Base-by-base conservation (phyloP, 1,140 invertebrate species). In the Pseudomyrmex flavicornis region DNA sequence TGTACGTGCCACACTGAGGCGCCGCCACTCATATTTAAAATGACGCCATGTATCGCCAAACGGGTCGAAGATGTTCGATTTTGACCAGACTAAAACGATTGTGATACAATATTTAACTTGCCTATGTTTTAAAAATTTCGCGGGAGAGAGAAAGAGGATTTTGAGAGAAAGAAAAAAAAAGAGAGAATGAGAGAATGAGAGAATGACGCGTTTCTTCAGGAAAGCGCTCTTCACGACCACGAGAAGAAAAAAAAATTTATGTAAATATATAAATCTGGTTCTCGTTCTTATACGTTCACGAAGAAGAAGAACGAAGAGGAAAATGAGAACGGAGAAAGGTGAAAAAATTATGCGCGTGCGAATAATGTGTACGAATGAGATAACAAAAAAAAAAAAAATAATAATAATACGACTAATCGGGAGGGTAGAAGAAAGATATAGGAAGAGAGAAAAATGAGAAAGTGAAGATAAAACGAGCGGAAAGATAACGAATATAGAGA, bases 31-130 rank as follows among this genome's bases (percentile, higher is more conserved):
- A 91, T 86, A 83, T 86, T 90, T 73, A 87, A 87, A 88, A 90
- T 12, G 13, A 52, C 89, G 83, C 62, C 74, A 66, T 90, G 91
- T 93, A 92, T 92, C 90, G 87, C 85, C 85, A 92, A 92, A 93
- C 89, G 91, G 92, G 91, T 92, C 91, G 89, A 93, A 93, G 92
- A 93, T 93, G 92, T 93, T 94, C 93, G 92, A 94, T 93, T 93
- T 93, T 91, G 92, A 94, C 93, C 92, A 94, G 93, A 93, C 92
- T 93, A 70, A 85, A 88, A 94, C 92, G 92, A 94, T 94, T 94
- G 93, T 94, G 93, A 94, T 94, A 94, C 91, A 93, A 94, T 93
- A 94, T 94, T 94, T 94, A 94, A 94, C 94, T 93, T 93, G 93
- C 91, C 93, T 94, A 93, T 92, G 91, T 93, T 93, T 91, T 90